Evolutionary conservation across 2,888 invertebrate species (phyloP).

Genomic region (Diabrotica balteata): DNA sequence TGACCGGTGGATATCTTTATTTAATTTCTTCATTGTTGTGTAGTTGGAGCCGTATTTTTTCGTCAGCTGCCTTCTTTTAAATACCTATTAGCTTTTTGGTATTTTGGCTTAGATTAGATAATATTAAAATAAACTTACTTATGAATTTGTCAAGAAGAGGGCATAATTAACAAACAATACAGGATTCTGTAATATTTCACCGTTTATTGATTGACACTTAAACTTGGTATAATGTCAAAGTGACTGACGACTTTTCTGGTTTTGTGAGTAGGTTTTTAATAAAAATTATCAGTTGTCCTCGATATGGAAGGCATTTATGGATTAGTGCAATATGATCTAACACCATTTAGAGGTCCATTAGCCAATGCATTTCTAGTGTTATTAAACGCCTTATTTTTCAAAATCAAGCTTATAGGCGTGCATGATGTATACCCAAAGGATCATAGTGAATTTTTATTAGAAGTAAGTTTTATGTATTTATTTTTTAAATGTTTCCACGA

Average conservation of each 20-base stretch:
- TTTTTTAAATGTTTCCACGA: neutral
- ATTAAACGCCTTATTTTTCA: slow-evolving; percentile 47
- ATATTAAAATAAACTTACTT: too few species aligned
- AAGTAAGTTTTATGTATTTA: slow-evolving; percentile 38
- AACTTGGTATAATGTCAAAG: too few species aligned
- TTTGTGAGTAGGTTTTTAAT: neutral
- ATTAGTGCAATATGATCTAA: slow-evolving; percentile 42
- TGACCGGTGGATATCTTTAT: too few species aligned
- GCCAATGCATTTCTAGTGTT: slow-evolving; percentile 47
- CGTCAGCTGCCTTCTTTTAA: too few species aligned
- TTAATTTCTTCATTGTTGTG: too few species aligned
- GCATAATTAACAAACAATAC: too few species aligned
- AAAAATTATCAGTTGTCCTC: slow-evolving; percentile 14
- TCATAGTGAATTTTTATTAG: slow-evolving; percentile 38
- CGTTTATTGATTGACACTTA: too few species aligned
- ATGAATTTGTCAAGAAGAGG: too few species aligned
- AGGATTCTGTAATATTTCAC: too few species aligned
- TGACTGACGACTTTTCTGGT: neutral
- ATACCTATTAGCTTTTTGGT: too few species aligned
- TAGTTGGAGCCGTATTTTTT: too few species aligned
- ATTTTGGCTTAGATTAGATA: too few species aligned
- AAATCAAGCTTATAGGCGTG: slow-evolving; percentile 44
- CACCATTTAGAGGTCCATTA: slow-evolving; percentile 44
- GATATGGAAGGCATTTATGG: slow-evolving; percentile 31
- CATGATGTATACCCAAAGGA: slow-evolving; percentile 46